Evolutionary conservation across 2,113 vertebrate species (phyloP), one percentile per base, ranked within the genome.

Genomic region (Oreochromis tanganicae): DNA sequence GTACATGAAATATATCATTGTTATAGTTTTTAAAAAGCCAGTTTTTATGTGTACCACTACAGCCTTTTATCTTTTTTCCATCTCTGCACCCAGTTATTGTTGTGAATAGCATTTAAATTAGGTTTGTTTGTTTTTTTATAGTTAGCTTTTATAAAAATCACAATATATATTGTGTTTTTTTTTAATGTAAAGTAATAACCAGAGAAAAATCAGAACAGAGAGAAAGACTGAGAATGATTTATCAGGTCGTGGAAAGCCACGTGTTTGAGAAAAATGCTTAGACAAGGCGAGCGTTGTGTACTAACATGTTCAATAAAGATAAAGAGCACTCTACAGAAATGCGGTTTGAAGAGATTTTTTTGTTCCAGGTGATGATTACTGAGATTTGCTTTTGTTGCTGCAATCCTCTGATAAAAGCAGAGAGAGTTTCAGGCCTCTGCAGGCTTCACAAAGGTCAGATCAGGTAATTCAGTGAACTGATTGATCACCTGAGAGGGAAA

Each of bases 241-340:
- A n/a, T 19, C 61, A n/a, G 11, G 36, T 46, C 48, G n/a, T 87
- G 63, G 24, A 16, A 61, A 80, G 16, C 52, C 6, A 50, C 10
- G 32, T n/a, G 54, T 87, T 66, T 93, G 85, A 43, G 63, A 66
- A 43, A 43, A 52, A 46, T n/a, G 24, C 21, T 88, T 50, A 46
- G 61, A 56, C 63, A 27, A 81, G 83, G 59, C 6, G 0, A 90
- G 17, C 7, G 4, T 75, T 85, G 27, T 92, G 71, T 92, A 91
- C 84, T 55, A 88, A 89, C 73, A 56, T 88, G 85, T 87, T 93
- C 24, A 95, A 91, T 95, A 94, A 95, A 95, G 91, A 48, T 34
- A 54, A 34, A 84, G 50, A 73, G 57, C 78, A 55, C 88, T 92
- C 82, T 50, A 50, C 61, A 63, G 11, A 81, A n/a, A 24, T n/a